These are phyloP conservation scores for Marmota monax DNA, from an alignment of 2,113 vertebrate species.

Conservation along the genomic window DNA sequence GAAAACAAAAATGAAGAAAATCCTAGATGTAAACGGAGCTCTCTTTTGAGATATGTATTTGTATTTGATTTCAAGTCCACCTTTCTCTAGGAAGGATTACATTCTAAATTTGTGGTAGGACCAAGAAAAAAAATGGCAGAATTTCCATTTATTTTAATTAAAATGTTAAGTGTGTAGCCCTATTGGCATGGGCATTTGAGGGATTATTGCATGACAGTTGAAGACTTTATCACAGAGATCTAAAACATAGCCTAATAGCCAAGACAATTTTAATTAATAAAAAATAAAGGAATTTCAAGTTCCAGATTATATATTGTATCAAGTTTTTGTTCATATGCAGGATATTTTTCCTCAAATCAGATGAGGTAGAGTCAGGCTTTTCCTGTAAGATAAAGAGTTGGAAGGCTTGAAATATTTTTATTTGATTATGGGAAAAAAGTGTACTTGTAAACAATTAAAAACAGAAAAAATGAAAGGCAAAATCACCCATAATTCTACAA, in stretches of 20 bases:
- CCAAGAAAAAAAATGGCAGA: not conserved
- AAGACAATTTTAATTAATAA: not conserved
- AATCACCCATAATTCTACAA: not conserved
- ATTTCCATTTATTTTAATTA: slow-evolving; percentile 14
- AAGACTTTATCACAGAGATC: not conserved
- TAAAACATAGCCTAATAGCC: not conserved
- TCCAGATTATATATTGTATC: not conserved
- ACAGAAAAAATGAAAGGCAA: not conserved
- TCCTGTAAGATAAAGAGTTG: not conserved
- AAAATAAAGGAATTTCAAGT: not conserved
- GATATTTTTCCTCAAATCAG: not conserved
- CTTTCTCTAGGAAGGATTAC: not conserved
- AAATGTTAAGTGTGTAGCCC: not conserved
- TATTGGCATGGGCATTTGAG: not conserved
- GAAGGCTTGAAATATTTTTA: not conserved
- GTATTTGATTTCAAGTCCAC: not conserved
- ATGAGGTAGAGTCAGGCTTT: not conserved
- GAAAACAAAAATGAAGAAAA: slow-evolving; percentile 39
- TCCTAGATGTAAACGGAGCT: not conserved
- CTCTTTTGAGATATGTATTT: not conserved
- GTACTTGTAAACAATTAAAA: not conserved
- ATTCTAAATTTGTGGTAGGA: slow-evolving; percentile 34
- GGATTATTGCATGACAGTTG: not conserved
- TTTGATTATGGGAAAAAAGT: not conserved
- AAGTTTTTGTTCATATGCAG: not conserved